Evolutionary conservation across 2,113 vertebrate genomes (phyloP).

Genomic region (Megatriorchis doriae): DNA sequence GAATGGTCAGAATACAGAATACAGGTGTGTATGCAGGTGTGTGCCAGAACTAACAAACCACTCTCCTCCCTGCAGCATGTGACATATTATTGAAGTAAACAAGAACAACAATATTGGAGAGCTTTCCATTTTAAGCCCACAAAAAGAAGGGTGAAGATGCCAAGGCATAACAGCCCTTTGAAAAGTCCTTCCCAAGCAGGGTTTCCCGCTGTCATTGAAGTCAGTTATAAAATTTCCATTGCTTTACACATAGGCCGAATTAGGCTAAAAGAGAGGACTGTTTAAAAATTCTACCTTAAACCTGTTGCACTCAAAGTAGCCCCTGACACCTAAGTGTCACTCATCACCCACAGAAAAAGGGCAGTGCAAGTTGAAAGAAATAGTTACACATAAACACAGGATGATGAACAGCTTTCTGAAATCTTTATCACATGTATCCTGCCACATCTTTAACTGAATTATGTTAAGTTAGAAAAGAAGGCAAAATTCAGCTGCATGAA

Average conservation of each 20-base stretch:
- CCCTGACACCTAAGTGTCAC: neutral
- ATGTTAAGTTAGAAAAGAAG: neutral
- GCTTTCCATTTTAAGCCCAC: neutral
- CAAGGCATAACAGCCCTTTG: neutral
- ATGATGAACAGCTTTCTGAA: neutral
- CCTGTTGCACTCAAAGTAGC: neutral
- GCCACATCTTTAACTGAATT: neutral
- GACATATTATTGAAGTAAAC: neutral
- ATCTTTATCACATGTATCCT: neutral
- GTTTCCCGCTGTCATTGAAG: neutral
- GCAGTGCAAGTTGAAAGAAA: neutral
- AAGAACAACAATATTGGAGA: neutral
- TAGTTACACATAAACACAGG: neutral
- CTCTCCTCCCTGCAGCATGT: fast-evolving
- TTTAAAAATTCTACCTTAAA: neutral
- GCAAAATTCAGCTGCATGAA: neutral
- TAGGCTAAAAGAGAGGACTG: neutral
- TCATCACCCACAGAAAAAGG: neutral
- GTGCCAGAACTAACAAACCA: neutral
- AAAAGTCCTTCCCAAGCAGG: neutral
- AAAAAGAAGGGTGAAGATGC: neutral
- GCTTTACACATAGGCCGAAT: neutral
- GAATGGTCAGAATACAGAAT: neutral
- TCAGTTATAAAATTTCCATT: neutral
- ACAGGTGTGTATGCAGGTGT: no score